These are phyloP conservation scores for Drepana falcataria DNA, from an alignment of 2,888 invertebrate species.

Conservation along the genomic window DNA sequence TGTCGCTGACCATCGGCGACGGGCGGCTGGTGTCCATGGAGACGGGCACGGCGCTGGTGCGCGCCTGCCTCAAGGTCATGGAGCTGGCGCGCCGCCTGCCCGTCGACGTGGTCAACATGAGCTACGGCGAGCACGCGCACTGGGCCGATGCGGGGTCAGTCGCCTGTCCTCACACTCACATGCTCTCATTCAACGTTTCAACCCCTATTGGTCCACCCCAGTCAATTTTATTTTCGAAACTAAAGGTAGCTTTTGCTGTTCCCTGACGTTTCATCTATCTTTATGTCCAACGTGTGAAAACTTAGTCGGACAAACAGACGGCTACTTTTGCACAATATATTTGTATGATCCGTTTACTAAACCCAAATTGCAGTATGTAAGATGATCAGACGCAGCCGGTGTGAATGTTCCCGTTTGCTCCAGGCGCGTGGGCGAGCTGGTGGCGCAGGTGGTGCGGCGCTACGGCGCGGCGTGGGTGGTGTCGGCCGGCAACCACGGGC, in stretches of 20 bases:
- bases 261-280: too few relatives aligned
- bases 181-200: too few relatives aligned
- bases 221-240: too few relatives aligned
- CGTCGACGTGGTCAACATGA: constrained; percentile 97
- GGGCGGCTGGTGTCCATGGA: constrained; percentile 95
- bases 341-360: too few relatives aligned
- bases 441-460: constrained; percentile 92
- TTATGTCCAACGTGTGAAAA: too few relatives aligned
- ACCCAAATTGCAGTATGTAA: too few relatives aligned
- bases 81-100: constrained; percentile 79
- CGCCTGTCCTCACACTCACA: too few relatives aligned
- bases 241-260: too few relatives aligned
- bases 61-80: constrained; percentile 95
- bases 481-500: constrained; percentile 97
- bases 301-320: too few relatives aligned
- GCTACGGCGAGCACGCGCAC: constrained; percentile 97
- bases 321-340: too few relatives aligned
- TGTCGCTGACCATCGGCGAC: constrained; percentile 97
- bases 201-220: too few relatives aligned
- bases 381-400: too few relatives aligned
- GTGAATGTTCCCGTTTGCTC: constrained; percentile 17
- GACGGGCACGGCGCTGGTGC: constrained; percentile 94
- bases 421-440: constrained; percentile 91
- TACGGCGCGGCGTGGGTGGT: constrained; percentile 95
- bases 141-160: constrained; percentile 93